Evolutionary conservation across 2,888 invertebrate species (phyloP).

Genomic region (Eupeodes luniger): DNA sequence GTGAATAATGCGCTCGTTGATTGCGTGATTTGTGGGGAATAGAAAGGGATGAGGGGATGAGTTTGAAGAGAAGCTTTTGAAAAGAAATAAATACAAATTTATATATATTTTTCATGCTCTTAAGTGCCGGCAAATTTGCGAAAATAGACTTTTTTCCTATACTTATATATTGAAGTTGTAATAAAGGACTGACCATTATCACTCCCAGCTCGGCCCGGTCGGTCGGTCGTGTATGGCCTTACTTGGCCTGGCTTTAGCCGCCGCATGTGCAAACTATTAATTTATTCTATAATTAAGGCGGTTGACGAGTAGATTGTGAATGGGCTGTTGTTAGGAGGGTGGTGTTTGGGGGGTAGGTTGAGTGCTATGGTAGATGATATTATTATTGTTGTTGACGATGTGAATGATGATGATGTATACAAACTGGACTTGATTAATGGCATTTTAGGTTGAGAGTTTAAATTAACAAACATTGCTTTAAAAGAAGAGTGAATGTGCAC

Average conservation of each 20-base stretch:
- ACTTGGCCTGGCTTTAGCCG: too few species aligned
- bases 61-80: background rate
- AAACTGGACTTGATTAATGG: slow-evolving; percentile 70
- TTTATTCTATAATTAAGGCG: slow-evolving; percentile 4
- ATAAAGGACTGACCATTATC: background rate
- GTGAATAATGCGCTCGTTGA: slow-evolving; percentile 53
- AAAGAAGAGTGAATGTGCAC: slow-evolving; percentile 44
- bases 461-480: slow-evolving; percentile 44
- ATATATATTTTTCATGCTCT: background rate
- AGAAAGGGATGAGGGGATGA: background rate
- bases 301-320: too few species aligned
- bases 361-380: slow-evolving; percentile 15
- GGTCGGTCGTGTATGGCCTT: too few species aligned
- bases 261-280: slow-evolving; percentile 22
- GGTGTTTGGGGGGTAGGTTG: background rate
- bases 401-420: slow-evolving; percentile 56
- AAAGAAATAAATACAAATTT: background rate
- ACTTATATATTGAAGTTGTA: slow-evolving; percentile 20
- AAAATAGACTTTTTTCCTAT: slow-evolving; percentile 51
- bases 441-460: slow-evolving; percentile 67
- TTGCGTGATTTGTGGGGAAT: slow-evolving; percentile 1
- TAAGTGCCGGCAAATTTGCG: slow-evolving; percentile 47
- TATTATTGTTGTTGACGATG: slow-evolving; percentile 24
- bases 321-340: too few species aligned
- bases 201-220: too few species aligned